Percentiles rank a stretch among this genome's conserved stretches.
phyloP scores from a whole-genome alignment of 2,113 vertebrate species.

The Marcusenius ussheri region DNA sequence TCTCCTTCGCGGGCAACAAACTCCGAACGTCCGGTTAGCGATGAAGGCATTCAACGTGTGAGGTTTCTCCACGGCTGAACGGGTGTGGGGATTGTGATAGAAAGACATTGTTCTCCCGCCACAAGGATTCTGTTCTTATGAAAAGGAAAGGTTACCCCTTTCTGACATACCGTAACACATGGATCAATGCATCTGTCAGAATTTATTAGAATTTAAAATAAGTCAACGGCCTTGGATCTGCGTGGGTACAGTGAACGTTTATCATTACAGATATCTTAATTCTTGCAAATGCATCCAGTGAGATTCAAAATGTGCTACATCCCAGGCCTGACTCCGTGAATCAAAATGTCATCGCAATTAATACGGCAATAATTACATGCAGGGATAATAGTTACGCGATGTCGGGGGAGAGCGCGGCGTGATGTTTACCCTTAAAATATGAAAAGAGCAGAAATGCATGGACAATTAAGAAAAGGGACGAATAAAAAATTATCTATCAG shows the following conservation, averaged over 20 bases:
- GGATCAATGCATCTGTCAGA: conserved; percentile 14
- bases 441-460: neutral
- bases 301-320: neutral
- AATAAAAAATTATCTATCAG: conserved; percentile 1
- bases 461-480: neutral
- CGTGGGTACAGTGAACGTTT: neutral
- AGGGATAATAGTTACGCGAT: too few species aligned
- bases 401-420: neutral
- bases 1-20: neutral
- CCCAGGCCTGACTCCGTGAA: neutral
- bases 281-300: neutral
- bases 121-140: neutral
- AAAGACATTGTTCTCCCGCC: neutral
- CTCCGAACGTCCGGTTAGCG: neutral
- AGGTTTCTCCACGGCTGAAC: neutral
- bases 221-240: neutral
- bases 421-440: neutral
- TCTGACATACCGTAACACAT: neutral
- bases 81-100: neutral
- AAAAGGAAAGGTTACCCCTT: neutral
- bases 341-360: neutral
- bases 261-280: neutral
- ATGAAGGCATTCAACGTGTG: neutral
- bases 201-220: conserved; percentile 1
- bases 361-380: neutral